These are phyloP conservation scores for Goniozus legneri DNA, from an alignment of 1,140 invertebrate species.

Conservation along the genomic window DNA sequence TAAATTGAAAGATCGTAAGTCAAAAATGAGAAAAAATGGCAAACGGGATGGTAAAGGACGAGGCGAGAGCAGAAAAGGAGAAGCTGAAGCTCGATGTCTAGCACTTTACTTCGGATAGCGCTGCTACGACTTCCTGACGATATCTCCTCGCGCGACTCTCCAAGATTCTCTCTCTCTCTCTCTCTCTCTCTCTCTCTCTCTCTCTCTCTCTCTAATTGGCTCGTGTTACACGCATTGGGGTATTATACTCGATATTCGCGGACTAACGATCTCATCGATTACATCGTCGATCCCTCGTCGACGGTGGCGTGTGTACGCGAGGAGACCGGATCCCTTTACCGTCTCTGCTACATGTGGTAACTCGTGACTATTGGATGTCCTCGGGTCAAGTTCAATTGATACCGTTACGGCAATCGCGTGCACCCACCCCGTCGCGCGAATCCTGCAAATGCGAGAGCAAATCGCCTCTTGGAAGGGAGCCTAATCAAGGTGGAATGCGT, in stretches of 20 bases:
- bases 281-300: too few species aligned
- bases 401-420: too few species aligned
- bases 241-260: too few species aligned
- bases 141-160: too few species aligned
- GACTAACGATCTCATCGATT: too few species aligned
- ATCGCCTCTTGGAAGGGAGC: slow-evolving; percentile 30
- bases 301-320: too few species aligned
- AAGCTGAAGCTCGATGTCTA: background rate
- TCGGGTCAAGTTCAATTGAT: slow-evolving; percentile 15
- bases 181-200: too few species aligned
- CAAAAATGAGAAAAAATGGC: background rate
- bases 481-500: slow-evolving; percentile 48
- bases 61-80: background rate
- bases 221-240: too few species aligned
- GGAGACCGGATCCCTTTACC: background rate
- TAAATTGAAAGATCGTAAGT: slow-evolving; percentile 20
- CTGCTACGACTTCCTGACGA: too few species aligned
- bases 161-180: too few species aligned
- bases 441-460: slow-evolving; percentile 34
- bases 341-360: background rate
- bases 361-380: slow-evolving; percentile 1
- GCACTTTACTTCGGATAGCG: too few species aligned
- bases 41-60: background rate
- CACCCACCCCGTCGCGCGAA: background rate
- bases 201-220: too few species aligned